Base-by-base conservation (phyloP, 2,113 vertebrate species). In the Columba livia region DNA sequence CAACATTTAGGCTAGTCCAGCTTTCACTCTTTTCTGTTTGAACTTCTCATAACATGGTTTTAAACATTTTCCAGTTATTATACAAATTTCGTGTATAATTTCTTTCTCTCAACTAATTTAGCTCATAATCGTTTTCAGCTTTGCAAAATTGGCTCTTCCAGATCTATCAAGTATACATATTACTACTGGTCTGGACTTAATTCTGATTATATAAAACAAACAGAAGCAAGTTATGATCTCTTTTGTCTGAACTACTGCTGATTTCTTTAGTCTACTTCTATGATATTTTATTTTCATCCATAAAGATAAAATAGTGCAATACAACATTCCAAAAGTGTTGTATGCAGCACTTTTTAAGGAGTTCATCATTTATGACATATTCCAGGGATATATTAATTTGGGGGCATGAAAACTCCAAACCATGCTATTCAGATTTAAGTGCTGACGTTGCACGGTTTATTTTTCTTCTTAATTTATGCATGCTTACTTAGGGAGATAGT, bases 81-180 rank as follows among this genome's bases (percentile, higher is more conserved):
- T 93, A 70, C 84, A 94, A 66, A 89, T 95, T 95, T 97, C 84
- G 91, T 89, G 61, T 69, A 54, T 96, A 90, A 92, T 92, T 96
- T 96, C 61, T 95, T 91, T 97, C 74, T 96, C 84, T n/a, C 78
- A 65, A 32, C 21, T 92, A 83, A 94, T 94, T 95, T 92, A 84
- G 69, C 60, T 81, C 32, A 36, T 96, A 95, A 96, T 95, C 89
- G 85, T 92, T 96, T 96, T 96, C 96, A 96, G 91, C 93, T 96
- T 94, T 95, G 87, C 54, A 70, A 91, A 94, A 91, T 17, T 94
- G 62, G 66, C 47, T 91, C 62, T 94, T 95, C 62, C 42, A 96
- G 18, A 38, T 94, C 54, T 74, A 85, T 92, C 91, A 94, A 94
- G 69, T 70, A 54, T 72, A 85, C 81, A 38, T 82, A 92, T 85